Percentiles rank a stretch among this genome's conserved stretches.
These are phyloP conservation scores for Echinometra lucunter DNA, from an alignment of 53 echinoderm and acorn worm species.

Conservation along the genomic window DNA sequence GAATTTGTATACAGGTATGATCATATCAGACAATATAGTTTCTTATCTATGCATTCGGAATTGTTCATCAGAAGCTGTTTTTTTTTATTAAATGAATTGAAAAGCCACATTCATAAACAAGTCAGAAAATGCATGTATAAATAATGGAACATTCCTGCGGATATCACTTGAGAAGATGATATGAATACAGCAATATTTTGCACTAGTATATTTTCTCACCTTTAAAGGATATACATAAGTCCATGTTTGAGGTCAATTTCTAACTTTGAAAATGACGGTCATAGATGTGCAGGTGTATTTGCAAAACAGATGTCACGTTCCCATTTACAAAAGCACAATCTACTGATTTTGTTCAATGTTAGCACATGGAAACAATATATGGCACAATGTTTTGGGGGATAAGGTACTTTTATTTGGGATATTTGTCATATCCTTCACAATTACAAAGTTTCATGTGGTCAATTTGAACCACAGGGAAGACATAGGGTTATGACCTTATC, in stretches of 20 bases:
- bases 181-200: constrained; percentile 20
- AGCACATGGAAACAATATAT: not conserved
- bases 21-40: not conserved
- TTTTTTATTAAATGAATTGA: not conserved
- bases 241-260: not conserved
- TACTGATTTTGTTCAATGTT: not conserved
- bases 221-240: not conserved
- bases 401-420: not conserved
- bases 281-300: not conserved
- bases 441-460: not conserved
- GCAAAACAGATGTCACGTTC: not conserved
- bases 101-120: not conserved
- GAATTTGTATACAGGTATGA: not conserved
- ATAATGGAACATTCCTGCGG: constrained; percentile 26
- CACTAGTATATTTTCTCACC: not conserved
- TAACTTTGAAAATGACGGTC: not conserved
- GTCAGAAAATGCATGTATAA: not conserved
- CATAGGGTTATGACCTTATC: no score
- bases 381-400: not conserved
- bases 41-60: not conserved
- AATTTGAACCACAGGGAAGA: not conserved
- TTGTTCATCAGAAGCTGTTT: not conserved
- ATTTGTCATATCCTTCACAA: not conserved
- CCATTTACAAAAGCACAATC: not conserved
- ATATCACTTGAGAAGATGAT: not conserved